Evolutionary conservation across 2,888 invertebrate species (phyloP).

Genomic region (Patella pellucida): DNA sequence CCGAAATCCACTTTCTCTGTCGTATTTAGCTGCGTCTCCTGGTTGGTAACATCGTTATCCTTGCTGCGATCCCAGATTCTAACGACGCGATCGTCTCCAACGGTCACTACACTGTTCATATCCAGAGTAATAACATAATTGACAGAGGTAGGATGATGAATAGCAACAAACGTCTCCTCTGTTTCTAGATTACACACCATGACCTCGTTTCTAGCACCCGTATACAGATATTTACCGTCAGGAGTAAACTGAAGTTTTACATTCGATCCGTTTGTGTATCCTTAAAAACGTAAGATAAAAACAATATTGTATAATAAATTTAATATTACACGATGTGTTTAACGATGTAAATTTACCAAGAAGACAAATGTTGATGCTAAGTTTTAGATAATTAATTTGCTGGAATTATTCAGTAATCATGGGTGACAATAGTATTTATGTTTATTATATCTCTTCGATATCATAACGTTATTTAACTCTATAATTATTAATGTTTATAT

Average conservation of each 20-base stretch:
- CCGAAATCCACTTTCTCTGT: not conserved
- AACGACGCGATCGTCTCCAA: conserved; percentile 50
- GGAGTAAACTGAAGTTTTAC: conserved; percentile 31
- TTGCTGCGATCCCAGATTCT: conserved; percentile 49
- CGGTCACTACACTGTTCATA: conserved; percentile 44
- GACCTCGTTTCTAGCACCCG: conserved; percentile 33
- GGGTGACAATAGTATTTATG: too few species aligned
- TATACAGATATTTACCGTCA: conserved; percentile 44
- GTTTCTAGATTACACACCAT: conserved; percentile 33
- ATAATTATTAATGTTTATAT: too few species aligned
- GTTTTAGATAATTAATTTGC: too few species aligned
- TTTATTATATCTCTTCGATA: too few species aligned
- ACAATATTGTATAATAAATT: too few species aligned
- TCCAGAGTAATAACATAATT: conserved; percentile 35
- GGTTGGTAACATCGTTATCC: conserved; percentile 7
- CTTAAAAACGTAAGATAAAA: not conserved
- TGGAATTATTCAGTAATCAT: too few species aligned
- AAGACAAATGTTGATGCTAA: too few species aligned
- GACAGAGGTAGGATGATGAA: conserved; percentile 40
- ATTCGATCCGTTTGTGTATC: conserved; percentile 11
- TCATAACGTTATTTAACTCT: too few species aligned
- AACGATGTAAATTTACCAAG: too few species aligned
- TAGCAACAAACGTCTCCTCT: conserved; percentile 31
- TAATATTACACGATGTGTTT: too few species aligned
- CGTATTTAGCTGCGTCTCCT: not conserved